Evolutionary conservation across 2,797 vertebrate genomes (phyloP).

Genomic region (Etheostoma perlongum): DNA sequence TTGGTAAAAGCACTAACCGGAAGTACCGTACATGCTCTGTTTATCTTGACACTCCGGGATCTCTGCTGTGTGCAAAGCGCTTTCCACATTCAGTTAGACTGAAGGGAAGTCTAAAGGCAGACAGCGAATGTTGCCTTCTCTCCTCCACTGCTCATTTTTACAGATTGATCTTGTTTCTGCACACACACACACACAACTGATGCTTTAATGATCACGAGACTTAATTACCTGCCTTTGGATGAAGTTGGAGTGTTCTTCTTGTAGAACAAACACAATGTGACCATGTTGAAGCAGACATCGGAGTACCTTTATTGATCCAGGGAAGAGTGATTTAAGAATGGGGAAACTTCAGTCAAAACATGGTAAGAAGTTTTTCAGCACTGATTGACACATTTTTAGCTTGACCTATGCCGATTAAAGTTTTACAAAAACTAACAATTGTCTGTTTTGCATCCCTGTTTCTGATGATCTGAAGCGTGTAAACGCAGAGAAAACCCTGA

Average conservation of each 20-base stretch:
- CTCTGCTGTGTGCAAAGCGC: conserved; percentile 30
- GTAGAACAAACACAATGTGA: conserved; percentile 80
- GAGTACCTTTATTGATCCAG: conserved; percentile 67
- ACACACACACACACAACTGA: background rate
- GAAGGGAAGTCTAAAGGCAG: conserved; percentile 36
- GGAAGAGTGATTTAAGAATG: conserved; percentile 75
- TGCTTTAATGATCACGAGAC: conserved; percentile 56
- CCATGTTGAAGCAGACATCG: conserved; percentile 67
- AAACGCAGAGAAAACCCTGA: conserved; percentile 90
- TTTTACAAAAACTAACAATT: conserved; percentile 36
- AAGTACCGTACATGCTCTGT: background rate
- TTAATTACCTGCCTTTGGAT: conserved; percentile 47
- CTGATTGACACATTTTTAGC: background rate
- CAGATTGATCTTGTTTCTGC: background rate
- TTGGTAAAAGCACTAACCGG: conserved; percentile 32
- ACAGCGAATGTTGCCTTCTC: conserved; percentile 6
- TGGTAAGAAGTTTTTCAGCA: conserved; percentile 74
- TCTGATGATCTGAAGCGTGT: conserved; percentile 74
- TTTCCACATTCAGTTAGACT: conserved; percentile 45
- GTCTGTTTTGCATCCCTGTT: conserved; percentile 51
- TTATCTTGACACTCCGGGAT: conserved; percentile 16
- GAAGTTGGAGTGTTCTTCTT: conserved; percentile 71
- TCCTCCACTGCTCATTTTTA: background rate
- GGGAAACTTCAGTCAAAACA: conserved; percentile 90
- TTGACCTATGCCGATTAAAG: background rate